Conservation (phyloP, 1,140 invertebrate species). For the Drosophila sp. region DNA sequence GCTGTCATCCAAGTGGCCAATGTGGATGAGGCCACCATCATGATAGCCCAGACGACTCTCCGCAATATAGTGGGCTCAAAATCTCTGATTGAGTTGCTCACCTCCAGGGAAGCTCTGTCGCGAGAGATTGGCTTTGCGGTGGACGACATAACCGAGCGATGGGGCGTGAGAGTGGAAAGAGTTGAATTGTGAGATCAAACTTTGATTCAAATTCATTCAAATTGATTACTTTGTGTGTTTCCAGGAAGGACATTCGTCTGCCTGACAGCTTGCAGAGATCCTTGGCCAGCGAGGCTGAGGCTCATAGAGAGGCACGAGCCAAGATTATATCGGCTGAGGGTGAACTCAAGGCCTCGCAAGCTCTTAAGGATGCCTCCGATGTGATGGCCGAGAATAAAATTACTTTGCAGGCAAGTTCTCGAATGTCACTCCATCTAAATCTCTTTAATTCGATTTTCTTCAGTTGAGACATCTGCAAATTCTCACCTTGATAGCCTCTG, state of each 20-base stretch:
- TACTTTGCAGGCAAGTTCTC: constrained; percentile 89
- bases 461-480: background rate
- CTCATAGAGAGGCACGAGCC: constrained; percentile 87
- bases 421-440: background rate
- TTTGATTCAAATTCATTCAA: background rate
- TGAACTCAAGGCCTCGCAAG: constrained; percentile 94
- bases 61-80: constrained; percentile 93
- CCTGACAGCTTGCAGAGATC: constrained; percentile 91
- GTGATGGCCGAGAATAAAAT: constrained; percentile 94
- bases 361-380: constrained; percentile 95
- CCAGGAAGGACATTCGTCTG: constrained; percentile 94
- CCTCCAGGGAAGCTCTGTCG: constrained; percentile 55
- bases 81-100: constrained; percentile 86
- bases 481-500: too few relatives aligned
- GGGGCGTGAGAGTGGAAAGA: constrained; percentile 97
- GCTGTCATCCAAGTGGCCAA: constrained; percentile 93
- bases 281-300: constrained; percentile 94
- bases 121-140: constrained; percentile 49
- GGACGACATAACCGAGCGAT: constrained; percentile 84
- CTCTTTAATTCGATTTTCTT: background rate
- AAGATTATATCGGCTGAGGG: constrained; percentile 93
- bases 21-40: constrained; percentile 88
- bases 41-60: constrained; percentile 85
- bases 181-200: constrained; percentile 92
- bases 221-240: too few relatives aligned